Percentiles rank a stretch among this genome's conserved stretches.
Evolutionary conservation across 2,888 invertebrate genomes (phyloP).

Genomic region (Thera obeliscata): DNA sequence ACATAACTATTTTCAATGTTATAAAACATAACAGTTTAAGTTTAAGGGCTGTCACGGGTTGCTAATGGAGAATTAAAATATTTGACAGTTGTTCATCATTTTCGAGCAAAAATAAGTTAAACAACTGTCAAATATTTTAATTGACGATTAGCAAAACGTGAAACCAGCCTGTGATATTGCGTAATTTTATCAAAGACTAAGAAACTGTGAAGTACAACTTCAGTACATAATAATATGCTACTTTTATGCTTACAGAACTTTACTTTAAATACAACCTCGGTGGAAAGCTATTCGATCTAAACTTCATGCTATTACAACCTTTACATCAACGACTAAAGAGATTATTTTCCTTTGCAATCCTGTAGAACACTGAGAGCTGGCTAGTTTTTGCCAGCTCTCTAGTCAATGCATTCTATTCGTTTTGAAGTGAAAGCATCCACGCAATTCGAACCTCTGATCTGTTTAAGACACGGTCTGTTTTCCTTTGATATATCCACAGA

Average conservation of each 20-base stretch:
- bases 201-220: neutral
- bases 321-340: neutral
- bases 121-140: too few relatives aligned
- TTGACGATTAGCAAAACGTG: too few relatives aligned
- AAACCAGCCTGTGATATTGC: neutral
- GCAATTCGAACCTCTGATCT: neutral
- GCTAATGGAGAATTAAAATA: too few relatives aligned
- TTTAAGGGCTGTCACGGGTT: too few relatives aligned
- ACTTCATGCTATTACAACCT: neutral
- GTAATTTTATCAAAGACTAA: neutral
- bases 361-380: neutral
- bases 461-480: slow-evolving; percentile 6
- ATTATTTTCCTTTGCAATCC: neutral
- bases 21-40: too few relatives aligned
- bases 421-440: neutral
- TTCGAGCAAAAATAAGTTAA: too few relatives aligned
- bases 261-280: neutral
- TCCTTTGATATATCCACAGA: slow-evolving; percentile 9
- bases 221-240: too few relatives aligned
- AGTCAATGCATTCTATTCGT: neutral
- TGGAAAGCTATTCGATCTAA: neutral
- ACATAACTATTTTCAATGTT: too few relatives aligned
- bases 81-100: too few relatives aligned
- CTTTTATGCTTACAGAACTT: too few relatives aligned
- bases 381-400: neutral